Percentiles rank a stretch among this genome's conserved stretches.
Evolutionary conservation across 2,888 invertebrate genomes (phyloP).

Genomic region (Cataglyphis rosenhaueri): DNA sequence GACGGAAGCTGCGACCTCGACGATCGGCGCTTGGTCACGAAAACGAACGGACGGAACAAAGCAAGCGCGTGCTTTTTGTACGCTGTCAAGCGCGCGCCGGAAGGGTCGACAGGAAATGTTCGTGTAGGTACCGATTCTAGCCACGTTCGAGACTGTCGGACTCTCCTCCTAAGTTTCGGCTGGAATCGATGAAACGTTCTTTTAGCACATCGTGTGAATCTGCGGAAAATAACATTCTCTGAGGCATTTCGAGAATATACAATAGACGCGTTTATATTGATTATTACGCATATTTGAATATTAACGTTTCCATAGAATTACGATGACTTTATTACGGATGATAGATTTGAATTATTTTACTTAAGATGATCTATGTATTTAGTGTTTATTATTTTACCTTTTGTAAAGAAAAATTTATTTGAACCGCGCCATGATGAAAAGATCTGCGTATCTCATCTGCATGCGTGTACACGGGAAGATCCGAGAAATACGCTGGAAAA

Average conservation of each 20-base stretch:
- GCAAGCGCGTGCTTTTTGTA: conserved; percentile 36
- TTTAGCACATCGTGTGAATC: background rate
- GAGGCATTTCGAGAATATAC: background rate
- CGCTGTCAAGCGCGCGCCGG: conserved; percentile 35
- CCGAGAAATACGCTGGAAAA: conserved; percentile 15
- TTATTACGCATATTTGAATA: background rate
- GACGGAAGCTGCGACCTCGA: conserved; percentile 59
- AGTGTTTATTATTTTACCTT: background rate
- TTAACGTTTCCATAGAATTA: conserved; percentile 15
- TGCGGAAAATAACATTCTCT: conserved; percentile 17
- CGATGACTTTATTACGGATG: background rate
- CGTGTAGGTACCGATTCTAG: conserved; percentile 53
- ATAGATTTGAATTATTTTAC: background rate
- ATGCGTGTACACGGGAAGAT: conserved; percentile 10
- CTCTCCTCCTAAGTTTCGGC: conserved; percentile 1
- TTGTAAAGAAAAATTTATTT: background rate
- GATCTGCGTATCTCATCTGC: conserved; percentile 52
- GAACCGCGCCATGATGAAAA: conserved; percentile 30
- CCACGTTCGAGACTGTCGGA: conserved; percentile 57
- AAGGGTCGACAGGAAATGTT: conserved; percentile 54
- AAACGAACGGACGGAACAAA: conserved; percentile 44
- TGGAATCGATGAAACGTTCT: conserved; percentile 12
- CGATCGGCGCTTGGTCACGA: conserved; percentile 62
- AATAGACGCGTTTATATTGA: background rate
- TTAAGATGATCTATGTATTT: background rate